Percentiles rank a stretch among this genome's conserved stretches.
Evolutionary conservation across 2,797 vertebrate genomes (phyloP).

Genomic region (Heterohyrax brucei): DNA sequence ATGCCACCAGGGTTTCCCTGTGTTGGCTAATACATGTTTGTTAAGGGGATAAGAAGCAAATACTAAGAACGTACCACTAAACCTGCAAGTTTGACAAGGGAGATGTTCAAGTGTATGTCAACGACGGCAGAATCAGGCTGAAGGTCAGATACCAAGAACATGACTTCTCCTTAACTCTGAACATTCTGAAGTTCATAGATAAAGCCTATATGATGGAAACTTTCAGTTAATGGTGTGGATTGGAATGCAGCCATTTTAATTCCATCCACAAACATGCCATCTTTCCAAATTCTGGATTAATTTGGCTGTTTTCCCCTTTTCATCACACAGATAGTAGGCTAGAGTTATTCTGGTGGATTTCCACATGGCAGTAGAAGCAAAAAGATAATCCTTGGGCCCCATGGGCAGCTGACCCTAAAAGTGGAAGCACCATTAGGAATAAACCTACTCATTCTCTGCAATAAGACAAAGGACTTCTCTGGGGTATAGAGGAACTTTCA

Average conservation of each 20-base stretch:
- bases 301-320: not conserved
- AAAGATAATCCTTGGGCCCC: not conserved
- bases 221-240: not conserved
- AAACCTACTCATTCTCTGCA: not conserved
- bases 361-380: not conserved
- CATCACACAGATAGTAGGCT: too few relatives aligned
- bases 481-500: not conserved
- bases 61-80: not conserved
- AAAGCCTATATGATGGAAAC: not conserved
- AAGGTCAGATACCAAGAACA: not conserved
- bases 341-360: not conserved
- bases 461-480: not conserved
- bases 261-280: not conserved
- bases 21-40: not conserved
- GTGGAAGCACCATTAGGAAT: not conserved
- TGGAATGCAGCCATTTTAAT: not conserved
- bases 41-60: not conserved
- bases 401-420: not conserved
- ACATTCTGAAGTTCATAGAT: not conserved
- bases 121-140: not conserved
- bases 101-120: not conserved
- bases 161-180: not conserved
- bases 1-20: not conserved
- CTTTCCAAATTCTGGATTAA: not conserved
- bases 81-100: too few relatives aligned